Conservation (phyloP, 1,140 invertebrate genomes). For the Bombus breviceps region DNA sequence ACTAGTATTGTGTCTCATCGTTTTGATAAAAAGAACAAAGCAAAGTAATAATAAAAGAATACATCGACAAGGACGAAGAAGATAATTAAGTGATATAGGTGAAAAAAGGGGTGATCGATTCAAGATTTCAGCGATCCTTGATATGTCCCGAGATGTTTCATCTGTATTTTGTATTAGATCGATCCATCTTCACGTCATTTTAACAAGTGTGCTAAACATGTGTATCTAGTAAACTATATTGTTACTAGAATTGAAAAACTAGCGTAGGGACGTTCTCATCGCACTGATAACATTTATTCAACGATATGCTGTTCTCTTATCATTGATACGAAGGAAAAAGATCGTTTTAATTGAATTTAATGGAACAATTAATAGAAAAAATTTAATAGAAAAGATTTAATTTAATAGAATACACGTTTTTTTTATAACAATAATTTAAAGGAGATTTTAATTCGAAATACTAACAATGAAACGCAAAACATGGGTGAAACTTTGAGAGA, state of each 20-base stretch:
- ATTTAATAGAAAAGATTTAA: too few species aligned
- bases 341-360: not conserved
- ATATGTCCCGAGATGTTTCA: conserved; percentile 28
- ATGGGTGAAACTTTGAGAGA: not conserved
- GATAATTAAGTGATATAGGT: not conserved
- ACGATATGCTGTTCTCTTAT: not conserved
- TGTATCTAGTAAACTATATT: not conserved
- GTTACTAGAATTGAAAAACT: conserved; percentile 7
- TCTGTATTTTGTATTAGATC: conserved; percentile 31
- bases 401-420: too few species aligned
- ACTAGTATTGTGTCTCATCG: conserved; percentile 4
- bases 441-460: not conserved
- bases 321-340: not conserved
- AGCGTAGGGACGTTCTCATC: not conserved
- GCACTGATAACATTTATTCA: not conserved
- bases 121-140: conserved; percentile 43
- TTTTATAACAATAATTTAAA: not conserved
- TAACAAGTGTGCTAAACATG: not conserved
- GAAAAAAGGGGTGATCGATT: conserved; percentile 19
- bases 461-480: too few species aligned
- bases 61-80: conserved; percentile 5
- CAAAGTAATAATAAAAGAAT: conserved; percentile 5
- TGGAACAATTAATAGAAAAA: too few species aligned
- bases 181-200: conserved; percentile 7
- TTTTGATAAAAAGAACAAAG: conserved; percentile 18